Conservation (phyloP, 2,888 invertebrate species). For the Pheosia gnoma region DNA sequence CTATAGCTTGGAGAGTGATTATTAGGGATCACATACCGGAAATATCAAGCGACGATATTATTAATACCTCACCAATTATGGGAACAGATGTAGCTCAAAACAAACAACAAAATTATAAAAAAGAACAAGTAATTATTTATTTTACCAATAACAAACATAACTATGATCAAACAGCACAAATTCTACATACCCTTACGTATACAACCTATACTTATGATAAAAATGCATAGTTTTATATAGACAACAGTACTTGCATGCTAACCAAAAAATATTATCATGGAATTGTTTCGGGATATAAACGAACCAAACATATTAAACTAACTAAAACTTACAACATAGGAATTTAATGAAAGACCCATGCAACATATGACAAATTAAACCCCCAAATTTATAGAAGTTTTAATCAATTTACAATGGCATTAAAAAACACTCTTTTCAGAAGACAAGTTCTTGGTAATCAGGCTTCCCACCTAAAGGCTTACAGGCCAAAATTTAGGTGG, state of each 20-base stretch:
- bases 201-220: background rate
- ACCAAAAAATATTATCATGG: background rate
- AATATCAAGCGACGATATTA: too few species aligned
- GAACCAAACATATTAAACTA: background rate
- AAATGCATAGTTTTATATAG: background rate
- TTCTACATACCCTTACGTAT: constrained; percentile 22
- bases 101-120: background rate
- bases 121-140: background rate
- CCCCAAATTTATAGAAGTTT: too few species aligned
- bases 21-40: too few species aligned
- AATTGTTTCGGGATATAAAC: background rate
- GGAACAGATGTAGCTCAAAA: background rate
- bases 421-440: too few species aligned
- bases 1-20: too few species aligned
- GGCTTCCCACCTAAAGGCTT: too few species aligned
- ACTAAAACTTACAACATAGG: background rate
- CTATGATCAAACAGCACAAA: constrained; percentile 18
- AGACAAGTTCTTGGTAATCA: too few species aligned
- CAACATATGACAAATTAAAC: background rate
- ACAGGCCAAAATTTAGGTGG: too few species aligned
- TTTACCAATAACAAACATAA: background rate
- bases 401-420: too few species aligned
- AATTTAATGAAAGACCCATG: background rate
- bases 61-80: too few species aligned
- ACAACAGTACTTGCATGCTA: too few species aligned